Percentiles rank a stretch among this genome's conserved stretches.
phyloP scores from a whole-genome alignment of 2,113 vertebrate species.

The Leptocoma aspasia region DNA sequence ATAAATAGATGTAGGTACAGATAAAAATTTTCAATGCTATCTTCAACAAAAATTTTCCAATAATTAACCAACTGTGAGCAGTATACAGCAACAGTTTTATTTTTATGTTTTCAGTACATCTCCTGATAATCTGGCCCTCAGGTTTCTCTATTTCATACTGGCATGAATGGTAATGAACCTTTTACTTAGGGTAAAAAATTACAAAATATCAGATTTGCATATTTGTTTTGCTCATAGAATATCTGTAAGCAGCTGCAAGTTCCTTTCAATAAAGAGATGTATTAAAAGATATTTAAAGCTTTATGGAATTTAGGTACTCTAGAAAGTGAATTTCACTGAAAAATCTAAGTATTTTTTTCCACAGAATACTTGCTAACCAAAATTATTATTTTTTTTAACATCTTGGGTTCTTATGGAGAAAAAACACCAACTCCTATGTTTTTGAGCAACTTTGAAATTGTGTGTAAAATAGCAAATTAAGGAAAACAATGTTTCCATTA shows the following conservation, averaged over 20 bases:
- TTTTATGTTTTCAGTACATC: neutral
- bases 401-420: neutral
- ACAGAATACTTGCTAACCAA: neutral
- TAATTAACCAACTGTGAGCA: neutral
- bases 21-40: neutral
- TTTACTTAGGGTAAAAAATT: neutral
- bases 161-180: neutral
- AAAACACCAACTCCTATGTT: accelerated
- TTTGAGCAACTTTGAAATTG: neutral
- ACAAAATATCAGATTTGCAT: neutral
- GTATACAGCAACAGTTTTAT: neutral
- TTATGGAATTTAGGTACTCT: neutral
- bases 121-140: neutral
- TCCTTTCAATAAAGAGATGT: neutral
- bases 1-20: neutral
- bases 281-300: neutral
- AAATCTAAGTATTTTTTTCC: neutral
- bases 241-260: neutral
- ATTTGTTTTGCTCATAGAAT: neutral
- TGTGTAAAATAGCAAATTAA: neutral
- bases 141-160: neutral
- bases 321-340: neutral
- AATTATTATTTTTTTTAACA: neutral
- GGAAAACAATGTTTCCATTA: neutral
- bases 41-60: neutral